Evolutionary conservation across 2,797 vertebrate species (phyloP).

Genomic region (Aeoliscus strigatus): DNA sequence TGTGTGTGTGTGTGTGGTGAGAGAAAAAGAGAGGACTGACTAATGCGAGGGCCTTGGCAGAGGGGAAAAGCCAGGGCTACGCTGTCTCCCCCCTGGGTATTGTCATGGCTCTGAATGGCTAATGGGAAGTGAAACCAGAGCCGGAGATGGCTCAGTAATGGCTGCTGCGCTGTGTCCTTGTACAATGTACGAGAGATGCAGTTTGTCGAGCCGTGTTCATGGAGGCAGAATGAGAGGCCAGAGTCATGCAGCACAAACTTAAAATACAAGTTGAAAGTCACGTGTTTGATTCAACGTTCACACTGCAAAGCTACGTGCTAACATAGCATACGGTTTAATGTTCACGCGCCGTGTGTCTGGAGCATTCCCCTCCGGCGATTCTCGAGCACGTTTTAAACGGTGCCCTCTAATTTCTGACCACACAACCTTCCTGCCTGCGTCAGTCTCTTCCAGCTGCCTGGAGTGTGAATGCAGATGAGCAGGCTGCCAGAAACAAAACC

Average conservation of each 20-base stretch:
- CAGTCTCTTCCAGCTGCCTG: conserved; percentile 20
- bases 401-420: conserved; percentile 1
- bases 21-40: conserved; percentile 31
- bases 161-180: conserved; percentile 43
- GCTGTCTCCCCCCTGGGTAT: conserved; percentile 43
- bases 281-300: not conserved
- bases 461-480: conserved; percentile 47
- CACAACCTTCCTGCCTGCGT: conserved; percentile 1
- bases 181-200: conserved; percentile 14
- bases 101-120: conserved; percentile 66
- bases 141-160: conserved; percentile 47
- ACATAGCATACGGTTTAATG: conserved; percentile 12
- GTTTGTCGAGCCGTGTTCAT: too few relatives aligned
- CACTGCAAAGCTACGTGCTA: conserved; percentile 1
- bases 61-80: conserved; percentile 31
- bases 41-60: conserved; percentile 29
- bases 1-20: too few relatives aligned
- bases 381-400: not conserved
- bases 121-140: conserved; percentile 67
- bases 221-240: too few relatives aligned
- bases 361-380: not conserved
- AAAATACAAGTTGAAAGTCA: too few relatives aligned
- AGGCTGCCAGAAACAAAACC: conserved; percentile 46
- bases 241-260: too few relatives aligned
- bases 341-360: not conserved